A percentile compares a stretch with the other conserved stretches of the same genome.
Conservation (phyloP, 2,888 invertebrate genomes). For the Liodrosophila aerea region DNA sequence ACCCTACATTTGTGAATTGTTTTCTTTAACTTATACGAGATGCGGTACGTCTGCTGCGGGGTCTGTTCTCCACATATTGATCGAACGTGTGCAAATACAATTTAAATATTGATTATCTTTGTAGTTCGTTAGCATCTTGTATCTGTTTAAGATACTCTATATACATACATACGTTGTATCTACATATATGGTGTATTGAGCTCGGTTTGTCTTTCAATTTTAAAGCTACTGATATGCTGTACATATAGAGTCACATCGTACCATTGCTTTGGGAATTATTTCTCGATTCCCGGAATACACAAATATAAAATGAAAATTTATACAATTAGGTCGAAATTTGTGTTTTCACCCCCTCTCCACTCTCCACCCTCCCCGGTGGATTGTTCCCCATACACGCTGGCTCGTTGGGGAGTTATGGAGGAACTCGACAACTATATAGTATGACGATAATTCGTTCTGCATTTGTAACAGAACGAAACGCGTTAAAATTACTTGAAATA, state of each 20-base stretch:
- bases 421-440: neutral
- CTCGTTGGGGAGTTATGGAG: no score
- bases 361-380: no score
- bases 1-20: neutral
- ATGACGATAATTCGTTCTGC: slow-evolving; percentile 63
- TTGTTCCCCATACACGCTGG: no score
- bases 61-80: slow-evolving; percentile 72
- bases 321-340: slow-evolving; percentile 53
- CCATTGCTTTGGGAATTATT: slow-evolving; percentile 7
- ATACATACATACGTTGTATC: neutral
- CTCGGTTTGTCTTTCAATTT: slow-evolving; percentile 48
- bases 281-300: slow-evolving; percentile 26
- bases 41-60: slow-evolving; percentile 9
- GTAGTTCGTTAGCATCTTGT: slow-evolving; percentile 80
- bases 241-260: neutral
- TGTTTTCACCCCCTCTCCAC: no score
- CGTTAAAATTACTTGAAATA: slow-evolving; percentile 50
- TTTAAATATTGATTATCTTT: slow-evolving; percentile 80
- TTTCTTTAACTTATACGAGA: slow-evolving; percentile 51
- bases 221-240: slow-evolving; percentile 11
- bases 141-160: slow-evolving; percentile 59
- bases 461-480: slow-evolving; percentile 73
- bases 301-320: slow-evolving; percentile 42
- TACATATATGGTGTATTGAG: no score
- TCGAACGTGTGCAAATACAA: slow-evolving; percentile 79